A percentile compares a stretch with the other conserved stretches of the same genome.
phyloP scores from a whole-genome alignment of 2,113 vertebrate species.

The Fregata magnificens region DNA sequence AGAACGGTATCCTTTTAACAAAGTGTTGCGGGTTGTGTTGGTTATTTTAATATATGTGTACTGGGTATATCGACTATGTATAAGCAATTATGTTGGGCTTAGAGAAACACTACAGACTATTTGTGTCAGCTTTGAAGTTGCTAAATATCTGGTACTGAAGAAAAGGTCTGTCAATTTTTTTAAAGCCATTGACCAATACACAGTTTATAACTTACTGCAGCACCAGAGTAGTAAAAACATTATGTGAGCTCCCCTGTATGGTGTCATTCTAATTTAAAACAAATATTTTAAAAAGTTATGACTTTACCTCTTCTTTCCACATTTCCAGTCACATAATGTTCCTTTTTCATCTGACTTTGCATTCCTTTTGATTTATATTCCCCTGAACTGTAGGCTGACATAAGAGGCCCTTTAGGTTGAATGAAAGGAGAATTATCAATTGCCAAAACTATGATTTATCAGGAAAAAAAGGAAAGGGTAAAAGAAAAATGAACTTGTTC shows the following conservation, averaged over 20 bases:
- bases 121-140: neutral
- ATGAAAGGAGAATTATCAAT: constrained; percentile 54
- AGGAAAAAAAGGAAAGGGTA: neutral
- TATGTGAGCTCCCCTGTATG: neutral
- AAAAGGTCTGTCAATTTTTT: neutral
- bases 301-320: constrained; percentile 23
- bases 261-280: constrained; percentile 20
- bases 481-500: neutral
- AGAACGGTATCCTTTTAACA: neutral
- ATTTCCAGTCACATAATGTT: constrained; percentile 27
- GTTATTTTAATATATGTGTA: neutral
- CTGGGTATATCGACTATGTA: neutral
- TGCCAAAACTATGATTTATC: neutral
- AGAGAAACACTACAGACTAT: neutral
- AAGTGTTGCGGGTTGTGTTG: neutral
- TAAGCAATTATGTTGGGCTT: neutral
- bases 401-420: constrained; percentile 29
- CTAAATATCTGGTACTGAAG: neutral
- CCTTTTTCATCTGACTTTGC: constrained; percentile 34
- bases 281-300: neutral
- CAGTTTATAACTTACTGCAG: neutral
- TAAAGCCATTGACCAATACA: neutral
- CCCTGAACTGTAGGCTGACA: neutral
- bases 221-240: neutral
- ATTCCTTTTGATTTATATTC: constrained; percentile 46